phyloP scores from a whole-genome alignment of 2,113 vertebrate species.

The Heliornis fulica region DNA sequence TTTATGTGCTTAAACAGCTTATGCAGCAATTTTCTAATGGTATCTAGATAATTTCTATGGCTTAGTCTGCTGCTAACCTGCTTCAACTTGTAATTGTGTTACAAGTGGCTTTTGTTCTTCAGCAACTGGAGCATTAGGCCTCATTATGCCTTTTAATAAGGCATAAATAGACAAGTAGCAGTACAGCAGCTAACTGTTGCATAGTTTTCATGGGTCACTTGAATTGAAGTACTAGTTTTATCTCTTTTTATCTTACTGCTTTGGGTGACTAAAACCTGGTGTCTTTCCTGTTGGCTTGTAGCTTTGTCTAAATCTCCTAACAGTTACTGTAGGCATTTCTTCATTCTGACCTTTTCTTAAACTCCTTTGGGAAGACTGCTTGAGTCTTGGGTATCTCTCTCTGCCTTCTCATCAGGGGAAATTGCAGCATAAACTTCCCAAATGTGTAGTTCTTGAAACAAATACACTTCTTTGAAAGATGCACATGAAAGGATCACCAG shows the following conservation, averaged over 20 bases:
- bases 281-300: background rate
- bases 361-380: background rate
- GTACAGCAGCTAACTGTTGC: background rate
- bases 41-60: background rate
- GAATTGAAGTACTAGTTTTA: background rate
- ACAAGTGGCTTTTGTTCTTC: background rate
- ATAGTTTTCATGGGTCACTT: background rate
- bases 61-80: background rate
- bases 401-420: background rate
- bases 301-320: background rate
- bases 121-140: background rate
- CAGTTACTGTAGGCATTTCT: background rate
- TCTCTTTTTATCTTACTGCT: background rate
- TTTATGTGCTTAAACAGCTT: background rate
- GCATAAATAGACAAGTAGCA: background rate
- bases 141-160: conserved; percentile 3
- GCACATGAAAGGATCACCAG: background rate
- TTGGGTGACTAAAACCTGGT: background rate
- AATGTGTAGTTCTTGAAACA: rapidly evolving
- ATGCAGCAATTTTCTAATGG: background rate
- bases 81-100: conserved; percentile 3
- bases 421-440: background rate
- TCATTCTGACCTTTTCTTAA: background rate
- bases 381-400: rapidly evolving
- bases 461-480: background rate